Evolutionary conservation across 2,113 vertebrate species (phyloP).

Genomic region (Anoura caudifer): DNA sequence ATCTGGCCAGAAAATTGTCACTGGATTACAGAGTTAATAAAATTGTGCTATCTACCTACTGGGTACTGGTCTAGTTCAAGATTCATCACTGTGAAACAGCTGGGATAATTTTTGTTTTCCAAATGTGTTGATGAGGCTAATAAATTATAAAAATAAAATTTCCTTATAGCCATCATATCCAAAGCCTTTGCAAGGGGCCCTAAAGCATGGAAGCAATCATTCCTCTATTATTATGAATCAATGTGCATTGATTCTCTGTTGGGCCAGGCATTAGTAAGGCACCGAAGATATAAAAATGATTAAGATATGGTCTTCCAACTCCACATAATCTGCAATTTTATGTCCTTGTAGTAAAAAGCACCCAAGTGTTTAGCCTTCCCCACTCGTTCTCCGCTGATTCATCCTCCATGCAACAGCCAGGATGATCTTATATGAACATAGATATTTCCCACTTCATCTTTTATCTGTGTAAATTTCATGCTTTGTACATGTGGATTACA

Average conservation of each 20-base stretch:
- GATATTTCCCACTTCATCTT: accelerated
- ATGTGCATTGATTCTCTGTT: neutral
- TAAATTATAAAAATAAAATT: neutral
- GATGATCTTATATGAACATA: neutral
- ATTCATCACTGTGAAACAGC: neutral
- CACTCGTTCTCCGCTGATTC: neutral
- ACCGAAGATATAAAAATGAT: neutral
- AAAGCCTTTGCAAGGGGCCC: neutral
- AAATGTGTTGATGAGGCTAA: neutral
- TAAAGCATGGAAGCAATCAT: neutral
- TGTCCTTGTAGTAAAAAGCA: neutral
- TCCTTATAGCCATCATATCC: neutral
- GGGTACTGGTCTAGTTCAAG: neutral
- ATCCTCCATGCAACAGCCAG: neutral
- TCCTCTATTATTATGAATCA: neutral
- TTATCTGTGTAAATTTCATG: neutral
- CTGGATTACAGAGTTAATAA: neutral
- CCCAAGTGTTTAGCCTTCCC: neutral
- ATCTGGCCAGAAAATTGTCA: neutral
- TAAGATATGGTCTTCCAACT: neutral
- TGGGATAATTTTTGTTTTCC: neutral
- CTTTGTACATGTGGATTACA: neutral
- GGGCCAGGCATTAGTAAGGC: neutral
- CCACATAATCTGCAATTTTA: neutral
- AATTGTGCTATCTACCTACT: neutral